Percentiles rank a stretch among this genome's conserved stretches.
Conservation (phyloP, 2,888 invertebrate species). For the Callinectes sapidus region DNA sequence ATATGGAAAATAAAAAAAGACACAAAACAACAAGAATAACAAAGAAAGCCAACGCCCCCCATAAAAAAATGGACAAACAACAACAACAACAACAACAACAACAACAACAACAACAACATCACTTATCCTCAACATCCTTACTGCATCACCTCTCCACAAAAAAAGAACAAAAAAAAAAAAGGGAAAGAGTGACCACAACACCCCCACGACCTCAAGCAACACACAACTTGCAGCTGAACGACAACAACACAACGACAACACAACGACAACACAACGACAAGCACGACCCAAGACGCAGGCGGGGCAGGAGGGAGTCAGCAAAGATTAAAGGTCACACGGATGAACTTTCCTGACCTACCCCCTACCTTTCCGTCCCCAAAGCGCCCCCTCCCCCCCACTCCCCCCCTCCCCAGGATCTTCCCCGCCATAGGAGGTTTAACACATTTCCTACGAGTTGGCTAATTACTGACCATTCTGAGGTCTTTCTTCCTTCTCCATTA, state of each 20-base stretch:
- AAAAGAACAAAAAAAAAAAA: background rate
- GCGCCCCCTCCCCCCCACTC: background rate
- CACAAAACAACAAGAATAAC: no score
- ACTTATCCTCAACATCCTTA: no score
- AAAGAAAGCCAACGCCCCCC: no score
- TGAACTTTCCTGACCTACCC: background rate
- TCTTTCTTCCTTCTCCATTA: no score
- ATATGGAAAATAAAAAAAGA: background rate
- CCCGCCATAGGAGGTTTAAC: no score
- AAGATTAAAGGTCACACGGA: conserved; percentile 21
- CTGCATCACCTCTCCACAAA: background rate
- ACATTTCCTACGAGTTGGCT: no score
- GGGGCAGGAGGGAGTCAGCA: background rate
- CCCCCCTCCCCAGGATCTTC: background rate
- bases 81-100: background rate
- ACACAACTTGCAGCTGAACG: background rate
- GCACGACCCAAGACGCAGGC: background rate
- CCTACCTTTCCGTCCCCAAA: background rate
- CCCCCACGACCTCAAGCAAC: background rate
- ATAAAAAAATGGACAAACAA: background rate
- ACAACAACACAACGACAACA: background rate
- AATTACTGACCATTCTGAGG: no score
- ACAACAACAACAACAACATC: no score
- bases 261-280: background rate
- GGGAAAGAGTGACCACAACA: background rate